Evolutionary conservation across 2,113 vertebrate species (phyloP).

Genomic region (Anseranas semipalmata): DNA sequence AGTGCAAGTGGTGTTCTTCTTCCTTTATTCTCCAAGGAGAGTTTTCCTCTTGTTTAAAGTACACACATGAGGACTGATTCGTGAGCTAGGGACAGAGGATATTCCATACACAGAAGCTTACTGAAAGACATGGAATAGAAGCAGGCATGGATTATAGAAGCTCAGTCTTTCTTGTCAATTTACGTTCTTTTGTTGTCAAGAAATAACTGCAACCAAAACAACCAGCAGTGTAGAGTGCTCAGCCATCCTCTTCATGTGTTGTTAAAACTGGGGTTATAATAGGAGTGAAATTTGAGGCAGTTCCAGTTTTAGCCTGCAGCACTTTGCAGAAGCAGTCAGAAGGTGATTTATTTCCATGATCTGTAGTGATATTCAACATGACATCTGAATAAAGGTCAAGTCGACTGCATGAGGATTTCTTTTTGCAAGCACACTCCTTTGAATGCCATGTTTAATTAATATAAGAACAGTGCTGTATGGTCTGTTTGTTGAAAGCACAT

Average conservation of each 20-base stretch:
- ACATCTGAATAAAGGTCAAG: slow-evolving; percentile 55
- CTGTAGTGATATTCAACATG: slow-evolving; percentile 14
- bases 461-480: neutral
- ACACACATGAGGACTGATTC: fast-evolving
- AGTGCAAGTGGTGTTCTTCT: neutral
- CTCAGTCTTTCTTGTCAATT: neutral
- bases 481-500: neutral
- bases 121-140: neutral
- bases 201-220: neutral
- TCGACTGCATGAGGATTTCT: neutral
- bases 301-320: neutral
- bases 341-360: neutral
- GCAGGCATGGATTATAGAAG: neutral
- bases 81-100: neutral
- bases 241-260: neutral
- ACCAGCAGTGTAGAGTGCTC: neutral
- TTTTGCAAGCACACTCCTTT: neutral
- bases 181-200: neutral
- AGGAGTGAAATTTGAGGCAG: neutral
- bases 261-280: neutral
- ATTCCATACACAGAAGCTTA: neutral
- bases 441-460: slow-evolving; percentile 43
- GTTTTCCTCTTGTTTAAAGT: neutral
- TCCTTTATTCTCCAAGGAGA: neutral
- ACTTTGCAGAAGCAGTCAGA: slow-evolving; percentile 17